Conservation (phyloP, 35 echinoderm and acorn worm species). For the Strongylocentrotus purpuratus region DNA sequence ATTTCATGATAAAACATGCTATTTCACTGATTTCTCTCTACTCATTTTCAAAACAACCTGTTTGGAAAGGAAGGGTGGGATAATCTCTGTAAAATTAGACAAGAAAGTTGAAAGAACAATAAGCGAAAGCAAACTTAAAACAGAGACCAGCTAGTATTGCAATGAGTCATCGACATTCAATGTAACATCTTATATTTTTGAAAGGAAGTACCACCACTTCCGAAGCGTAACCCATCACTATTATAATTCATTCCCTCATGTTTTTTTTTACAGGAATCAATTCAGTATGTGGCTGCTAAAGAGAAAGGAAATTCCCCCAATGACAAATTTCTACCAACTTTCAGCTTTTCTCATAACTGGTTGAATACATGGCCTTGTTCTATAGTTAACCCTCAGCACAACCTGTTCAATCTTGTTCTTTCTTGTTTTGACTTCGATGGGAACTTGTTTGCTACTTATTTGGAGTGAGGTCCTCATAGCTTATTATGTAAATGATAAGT, state of each 20-base stretch:
- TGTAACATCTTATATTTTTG: not conserved
- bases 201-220: constrained; percentile 1
- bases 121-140: not conserved
- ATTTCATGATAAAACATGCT: too few relatives aligned
- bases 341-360: not conserved
- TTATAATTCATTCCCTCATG: not conserved
- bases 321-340: not conserved
- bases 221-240: not conserved
- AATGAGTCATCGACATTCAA: constrained; percentile 11
- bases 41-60: not conserved
- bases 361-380: not conserved
- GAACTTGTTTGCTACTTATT: too few relatives aligned
- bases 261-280: not conserved
- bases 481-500: too few relatives aligned
- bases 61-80: not conserved
- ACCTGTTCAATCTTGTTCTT: too few relatives aligned
- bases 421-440: too few relatives aligned
- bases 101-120: too few relatives aligned
- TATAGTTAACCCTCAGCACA: too few relatives aligned
- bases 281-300: not conserved
- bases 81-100: not conserved
- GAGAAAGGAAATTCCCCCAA: not conserved
- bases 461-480: too few relatives aligned
- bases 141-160: not conserved
- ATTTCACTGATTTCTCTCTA: not conserved